phyloP scores from a whole-genome alignment of 2,888 invertebrate genomes.

The Phlogophora meticulosa region DNA sequence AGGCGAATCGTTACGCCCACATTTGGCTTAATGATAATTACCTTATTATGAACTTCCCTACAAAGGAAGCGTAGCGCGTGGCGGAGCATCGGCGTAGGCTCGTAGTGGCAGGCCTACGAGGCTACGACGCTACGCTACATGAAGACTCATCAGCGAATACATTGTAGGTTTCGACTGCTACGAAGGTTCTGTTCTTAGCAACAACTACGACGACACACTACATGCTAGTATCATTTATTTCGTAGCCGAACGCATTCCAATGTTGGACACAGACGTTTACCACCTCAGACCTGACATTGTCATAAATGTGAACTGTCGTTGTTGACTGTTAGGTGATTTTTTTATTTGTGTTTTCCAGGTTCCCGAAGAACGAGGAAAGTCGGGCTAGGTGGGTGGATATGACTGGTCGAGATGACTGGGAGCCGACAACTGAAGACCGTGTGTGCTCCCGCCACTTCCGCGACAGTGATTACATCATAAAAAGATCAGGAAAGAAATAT shows the following conservation, averaged over 20 bases:
- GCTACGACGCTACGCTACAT: slow-evolving; percentile 27
- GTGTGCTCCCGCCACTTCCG: slow-evolving; percentile 40
- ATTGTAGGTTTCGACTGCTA: too few species aligned
- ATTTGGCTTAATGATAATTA: neutral
- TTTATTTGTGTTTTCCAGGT: slow-evolving; percentile 15
- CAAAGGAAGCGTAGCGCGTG: slow-evolving; percentile 14
- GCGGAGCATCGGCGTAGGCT: slow-evolving; percentile 19
- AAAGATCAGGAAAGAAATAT: slow-evolving; percentile 29
- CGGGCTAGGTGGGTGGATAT: neutral
- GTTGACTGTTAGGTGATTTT: neutral
- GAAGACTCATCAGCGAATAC: neutral
- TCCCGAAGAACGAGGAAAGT: slow-evolving; percentile 4
- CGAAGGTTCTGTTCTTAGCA: too few species aligned
- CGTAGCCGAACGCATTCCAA: neutral
- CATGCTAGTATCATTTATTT: neutral
- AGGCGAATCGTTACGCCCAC: neutral
- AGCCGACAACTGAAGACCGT: neutral
- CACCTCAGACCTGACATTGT: too few species aligned
- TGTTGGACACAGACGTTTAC: too few species aligned
- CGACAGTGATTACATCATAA: slow-evolving; percentile 21
- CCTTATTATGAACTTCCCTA: neutral
- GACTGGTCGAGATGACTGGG: slow-evolving; percentile 1
- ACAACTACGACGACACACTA: neutral
- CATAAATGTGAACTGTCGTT: neutral
- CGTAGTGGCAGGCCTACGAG: slow-evolving; percentile 31